Evolutionary conservation across 2,113 vertebrate species (phyloP).

Genomic region (Notarius lentiginosus): DNA sequence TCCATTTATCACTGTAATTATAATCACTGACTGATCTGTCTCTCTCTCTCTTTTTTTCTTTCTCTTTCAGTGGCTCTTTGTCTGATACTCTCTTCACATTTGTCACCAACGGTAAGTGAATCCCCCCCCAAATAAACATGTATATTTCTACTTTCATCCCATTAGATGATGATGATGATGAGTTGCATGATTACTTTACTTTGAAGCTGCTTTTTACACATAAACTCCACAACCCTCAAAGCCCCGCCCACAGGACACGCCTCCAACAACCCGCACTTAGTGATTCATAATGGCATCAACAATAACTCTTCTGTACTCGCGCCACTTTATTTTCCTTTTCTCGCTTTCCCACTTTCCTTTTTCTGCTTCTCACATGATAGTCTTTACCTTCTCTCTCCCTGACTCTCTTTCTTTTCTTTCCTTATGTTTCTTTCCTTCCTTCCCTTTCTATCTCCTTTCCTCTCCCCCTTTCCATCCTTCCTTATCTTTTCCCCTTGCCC

Average conservation of each 20-base stretch:
- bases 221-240: background rate
- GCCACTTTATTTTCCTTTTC: background rate
- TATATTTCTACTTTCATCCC: background rate
- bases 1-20: slow-evolving; percentile 51
- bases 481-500: accelerated
- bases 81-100: slow-evolving; percentile 82
- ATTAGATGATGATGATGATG: background rate
- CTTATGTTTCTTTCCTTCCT: too few species aligned
- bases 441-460: background rate
- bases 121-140: background rate
- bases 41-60: slow-evolving; percentile 41
- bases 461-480: background rate
- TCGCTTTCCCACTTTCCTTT: background rate
- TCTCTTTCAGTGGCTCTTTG: slow-evolving; percentile 80
- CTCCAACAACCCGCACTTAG: background rate
- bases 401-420: too few species aligned
- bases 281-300: background rate
- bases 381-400: too few species aligned
- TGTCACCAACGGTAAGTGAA: slow-evolving; percentile 77
- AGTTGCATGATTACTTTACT: background rate
- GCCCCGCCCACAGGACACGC: background rate
- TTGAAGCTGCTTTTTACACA: background rate
- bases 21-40: slow-evolving; percentile 41
- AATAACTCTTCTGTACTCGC: background rate
- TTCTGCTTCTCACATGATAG: too few species aligned